These are phyloP conservation scores for Cheilosia variabilis DNA, from an alignment of 2,888 invertebrate species.

Conservation along the genomic window DNA sequence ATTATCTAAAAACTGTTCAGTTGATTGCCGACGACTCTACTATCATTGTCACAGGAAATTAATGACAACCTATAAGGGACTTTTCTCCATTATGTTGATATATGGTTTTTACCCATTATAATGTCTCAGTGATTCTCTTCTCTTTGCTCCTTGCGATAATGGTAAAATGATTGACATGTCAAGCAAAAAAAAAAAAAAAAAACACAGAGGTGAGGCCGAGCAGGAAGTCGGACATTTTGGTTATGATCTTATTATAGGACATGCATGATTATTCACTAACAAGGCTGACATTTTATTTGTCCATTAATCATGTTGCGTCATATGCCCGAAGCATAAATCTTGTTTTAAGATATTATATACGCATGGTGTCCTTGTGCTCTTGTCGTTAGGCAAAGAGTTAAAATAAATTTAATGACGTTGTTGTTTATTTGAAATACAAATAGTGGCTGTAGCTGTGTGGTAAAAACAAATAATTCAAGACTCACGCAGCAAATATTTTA, in stretches of 20 bases:
- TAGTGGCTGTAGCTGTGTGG: not conserved
- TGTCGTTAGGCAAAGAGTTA: conserved; percentile 39
- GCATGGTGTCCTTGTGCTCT: conserved; percentile 37
- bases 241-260: conserved; percentile 66
- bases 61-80: conserved; percentile 65
- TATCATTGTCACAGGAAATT: conserved; percentile 63
- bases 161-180: conserved; percentile 65
- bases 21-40: conserved; percentile 47
- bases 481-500: too few species aligned
- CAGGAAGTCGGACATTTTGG: conserved; percentile 69
- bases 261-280: conserved; percentile 61
- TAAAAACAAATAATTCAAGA: too few species aligned
- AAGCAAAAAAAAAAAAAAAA: not conserved
- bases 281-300: conserved; percentile 61
- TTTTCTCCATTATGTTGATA: conserved; percentile 64
- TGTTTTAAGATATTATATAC: conserved; percentile 38
- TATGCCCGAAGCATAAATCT: conserved; percentile 63
- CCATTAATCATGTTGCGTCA: conserved; percentile 69
- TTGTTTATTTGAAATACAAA: not conserved
- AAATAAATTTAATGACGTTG: conserved; percentile 38
- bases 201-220: conserved; percentile 39
- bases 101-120: conserved; percentile 57
- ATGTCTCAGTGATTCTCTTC: conserved; percentile 45
- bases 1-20: conserved; percentile 50
- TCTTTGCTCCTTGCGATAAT: conserved; percentile 44